phyloP scores from a whole-genome alignment of 2,888 invertebrate species.

The Ctena decussata region DNA sequence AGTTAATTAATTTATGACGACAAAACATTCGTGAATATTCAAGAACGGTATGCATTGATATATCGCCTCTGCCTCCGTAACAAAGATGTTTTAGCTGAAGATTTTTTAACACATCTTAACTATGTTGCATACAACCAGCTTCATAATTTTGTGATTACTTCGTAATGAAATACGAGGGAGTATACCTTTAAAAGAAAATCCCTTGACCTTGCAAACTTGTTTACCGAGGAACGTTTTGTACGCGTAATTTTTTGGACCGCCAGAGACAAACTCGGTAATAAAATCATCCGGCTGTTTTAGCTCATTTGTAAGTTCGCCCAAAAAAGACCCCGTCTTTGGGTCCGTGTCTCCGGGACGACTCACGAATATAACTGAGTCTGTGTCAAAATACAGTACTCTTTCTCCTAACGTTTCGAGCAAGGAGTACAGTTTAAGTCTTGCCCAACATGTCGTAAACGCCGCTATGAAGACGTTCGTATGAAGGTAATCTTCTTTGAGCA shows the following conservation, averaged over 20 bases:
- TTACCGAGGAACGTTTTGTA: neutral
- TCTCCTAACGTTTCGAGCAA: slow-evolving; percentile 79
- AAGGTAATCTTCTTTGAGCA: neutral
- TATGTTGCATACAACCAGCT: no score
- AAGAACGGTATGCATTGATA: no score
- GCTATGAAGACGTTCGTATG: slow-evolving; percentile 76
- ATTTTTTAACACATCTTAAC: no score
- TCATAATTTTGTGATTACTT: no score
- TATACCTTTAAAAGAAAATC: no score
- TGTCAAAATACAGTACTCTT: slow-evolving; percentile 85
- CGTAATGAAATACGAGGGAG: no score
- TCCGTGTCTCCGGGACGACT: neutral
- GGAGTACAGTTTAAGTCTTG: slow-evolving; percentile 81
- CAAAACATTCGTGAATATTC: no score
- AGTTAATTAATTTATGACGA: no score
- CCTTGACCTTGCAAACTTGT: neutral
- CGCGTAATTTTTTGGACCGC: slow-evolving; percentile 8
- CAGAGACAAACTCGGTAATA: slow-evolving; percentile 30
- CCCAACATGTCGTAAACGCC: slow-evolving; percentile 84
- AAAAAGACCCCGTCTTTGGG: neutral
- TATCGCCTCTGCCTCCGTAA: no score
- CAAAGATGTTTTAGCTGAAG: no score
- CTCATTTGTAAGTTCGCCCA: slow-evolving; percentile 51
- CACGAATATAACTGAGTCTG: slow-evolving; percentile 83
- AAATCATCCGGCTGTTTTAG: slow-evolving; percentile 71